These are phyloP conservation scores for Isoperla grammatica DNA, from an alignment of 2,888 invertebrate species.

Conservation along the genomic window DNA sequence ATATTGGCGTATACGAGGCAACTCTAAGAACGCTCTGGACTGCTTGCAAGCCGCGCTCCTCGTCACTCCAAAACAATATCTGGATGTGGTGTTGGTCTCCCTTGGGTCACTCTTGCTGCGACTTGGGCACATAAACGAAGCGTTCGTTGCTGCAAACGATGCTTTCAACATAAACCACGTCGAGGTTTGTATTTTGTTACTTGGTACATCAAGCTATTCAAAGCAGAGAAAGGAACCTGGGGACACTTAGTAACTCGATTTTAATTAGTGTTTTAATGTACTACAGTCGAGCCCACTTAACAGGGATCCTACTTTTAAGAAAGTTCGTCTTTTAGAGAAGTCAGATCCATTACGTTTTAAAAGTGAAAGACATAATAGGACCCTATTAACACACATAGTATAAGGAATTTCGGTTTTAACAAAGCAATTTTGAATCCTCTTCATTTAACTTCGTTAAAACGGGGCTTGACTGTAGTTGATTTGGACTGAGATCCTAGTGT, in stretches of 20 bases:
- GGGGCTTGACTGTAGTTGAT: no score
- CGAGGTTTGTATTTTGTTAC: conserved; percentile 48
- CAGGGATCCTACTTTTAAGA: no score
- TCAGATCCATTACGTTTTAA: no score
- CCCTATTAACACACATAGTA: no score
- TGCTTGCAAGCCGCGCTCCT: conserved; percentile 61
- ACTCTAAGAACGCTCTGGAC: conserved; percentile 60
- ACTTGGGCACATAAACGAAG: conserved; percentile 59
- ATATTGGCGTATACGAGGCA: conserved; percentile 71
- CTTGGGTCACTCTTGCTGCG: conserved; percentile 63
- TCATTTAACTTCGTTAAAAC: no score
- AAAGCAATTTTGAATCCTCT: no score
- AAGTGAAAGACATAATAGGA: no score
- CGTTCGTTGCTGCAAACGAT: conserved; percentile 54
- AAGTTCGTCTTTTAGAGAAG: no score
- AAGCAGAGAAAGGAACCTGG: background rate
- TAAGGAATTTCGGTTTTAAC: no score
- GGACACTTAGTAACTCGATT: background rate
- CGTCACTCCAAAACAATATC: conserved; percentile 52
- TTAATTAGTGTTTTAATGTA: no score
- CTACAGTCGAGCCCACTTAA: no score
- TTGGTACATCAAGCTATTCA: background rate
- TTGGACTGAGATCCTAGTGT: no score
- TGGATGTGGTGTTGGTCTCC: conserved; percentile 63
- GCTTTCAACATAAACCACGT: conserved; percentile 56